These are phyloP conservation scores for Balearica regulorum DNA, from an alignment of 2,797 vertebrate genomes.

Conservation along the genomic window DNA sequence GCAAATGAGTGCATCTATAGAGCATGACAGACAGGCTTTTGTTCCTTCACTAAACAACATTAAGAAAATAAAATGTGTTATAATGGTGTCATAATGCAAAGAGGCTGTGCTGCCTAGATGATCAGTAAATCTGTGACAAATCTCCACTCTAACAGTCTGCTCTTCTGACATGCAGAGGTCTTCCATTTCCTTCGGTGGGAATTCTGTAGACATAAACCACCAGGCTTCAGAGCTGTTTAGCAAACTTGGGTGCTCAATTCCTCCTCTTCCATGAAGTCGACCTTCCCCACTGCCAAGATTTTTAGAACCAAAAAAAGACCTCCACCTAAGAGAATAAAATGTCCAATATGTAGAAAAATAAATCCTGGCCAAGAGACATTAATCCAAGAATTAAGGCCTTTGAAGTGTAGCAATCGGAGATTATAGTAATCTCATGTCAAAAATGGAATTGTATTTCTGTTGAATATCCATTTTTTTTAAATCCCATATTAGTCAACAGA, in stretches of 20 bases:
- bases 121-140: not conserved
- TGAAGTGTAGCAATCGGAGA: conserved; percentile 15
- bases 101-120: not conserved
- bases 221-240: not conserved
- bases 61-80: not conserved
- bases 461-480: not conserved
- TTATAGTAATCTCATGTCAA: conserved; percentile 29
- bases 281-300: not conserved
- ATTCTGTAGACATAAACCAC: not conserved
- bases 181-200: not conserved
- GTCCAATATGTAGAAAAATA: not conserved
- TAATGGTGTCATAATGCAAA: not conserved
- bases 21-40: not conserved
- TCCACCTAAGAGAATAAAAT: not conserved
- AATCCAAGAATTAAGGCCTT: conserved; percentile 42
- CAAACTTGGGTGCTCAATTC: not conserved
- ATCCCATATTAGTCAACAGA: not conserved
- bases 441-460: conserved; percentile 26
- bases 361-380: conserved; percentile 11
- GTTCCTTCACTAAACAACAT: not conserved
- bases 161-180: not conserved
- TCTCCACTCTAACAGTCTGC: not conserved
- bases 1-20: not conserved
- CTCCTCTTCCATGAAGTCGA: not conserved
- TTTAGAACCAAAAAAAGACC: not conserved